Evolutionary conservation across 2,888 invertebrate genomes (phyloP).

Genomic region (Troides oblongomaculatus): DNA sequence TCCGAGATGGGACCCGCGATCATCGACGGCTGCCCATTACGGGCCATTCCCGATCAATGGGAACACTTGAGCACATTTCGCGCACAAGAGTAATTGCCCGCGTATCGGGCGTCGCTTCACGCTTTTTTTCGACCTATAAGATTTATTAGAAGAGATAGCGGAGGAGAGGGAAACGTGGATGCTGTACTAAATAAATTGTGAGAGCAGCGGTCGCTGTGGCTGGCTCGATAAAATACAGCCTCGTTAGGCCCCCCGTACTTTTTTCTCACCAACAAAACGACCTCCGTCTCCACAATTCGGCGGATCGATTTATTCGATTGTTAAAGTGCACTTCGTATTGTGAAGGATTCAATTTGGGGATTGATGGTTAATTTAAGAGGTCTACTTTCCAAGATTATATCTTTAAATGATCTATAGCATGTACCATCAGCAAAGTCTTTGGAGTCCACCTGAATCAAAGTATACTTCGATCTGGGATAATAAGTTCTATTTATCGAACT

Average conservation of each 20-base stretch:
- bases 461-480: no score
- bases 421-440: no score
- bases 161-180: slow-evolving; percentile 12
- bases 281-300: slow-evolving; percentile 13
- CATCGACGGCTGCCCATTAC: slow-evolving; percentile 41
- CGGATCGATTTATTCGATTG: neutral
- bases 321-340: neutral
- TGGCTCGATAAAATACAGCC: slow-evolving; percentile 8
- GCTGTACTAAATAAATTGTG: slow-evolving; percentile 25
- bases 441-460: no score
- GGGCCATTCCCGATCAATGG: slow-evolving; percentile 37
- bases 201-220: slow-evolving; percentile 4
- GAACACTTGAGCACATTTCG: slow-evolving; percentile 42
- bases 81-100: slow-evolving; percentile 34
- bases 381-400: neutral
- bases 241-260: slow-evolving; percentile 9
- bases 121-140: slow-evolving; percentile 34
- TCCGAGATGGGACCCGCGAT: slow-evolving; percentile 22
- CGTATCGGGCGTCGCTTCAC: slow-evolving; percentile 36
- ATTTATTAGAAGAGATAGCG: slow-evolving; percentile 33
- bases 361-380: neutral
- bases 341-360: neutral
- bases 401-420: no score
- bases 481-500: no score
- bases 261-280: slow-evolving; percentile 3